Percentiles rank a stretch among this genome's conserved stretches.
These are phyloP conservation scores for Pandemis cinnamomeana DNA, from an alignment of 2,888 invertebrate genomes.

Conservation along the genomic window DNA sequence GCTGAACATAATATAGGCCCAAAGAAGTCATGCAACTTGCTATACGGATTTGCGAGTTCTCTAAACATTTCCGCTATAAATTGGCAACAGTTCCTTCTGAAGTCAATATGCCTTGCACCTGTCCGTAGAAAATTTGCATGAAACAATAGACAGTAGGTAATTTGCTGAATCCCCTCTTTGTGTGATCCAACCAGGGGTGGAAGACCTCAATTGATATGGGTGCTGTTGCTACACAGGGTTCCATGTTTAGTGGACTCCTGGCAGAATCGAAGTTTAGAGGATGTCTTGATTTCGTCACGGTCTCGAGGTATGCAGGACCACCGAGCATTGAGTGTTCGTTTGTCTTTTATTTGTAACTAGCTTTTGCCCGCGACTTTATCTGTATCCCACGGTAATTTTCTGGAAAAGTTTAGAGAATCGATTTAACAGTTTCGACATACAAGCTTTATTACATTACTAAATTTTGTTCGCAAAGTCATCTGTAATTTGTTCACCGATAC, in stretches of 20 bases:
- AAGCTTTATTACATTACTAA: no score
- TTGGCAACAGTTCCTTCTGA: background rate
- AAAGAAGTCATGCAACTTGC: background rate
- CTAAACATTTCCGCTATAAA: background rate
- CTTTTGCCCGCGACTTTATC: background rate
- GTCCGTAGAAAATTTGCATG: slow-evolving; percentile 38
- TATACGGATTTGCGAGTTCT: no score
- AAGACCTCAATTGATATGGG: background rate
- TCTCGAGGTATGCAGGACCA: slow-evolving; percentile 33
- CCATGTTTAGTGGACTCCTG: slow-evolving; percentile 21
- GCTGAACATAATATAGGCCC: no score
- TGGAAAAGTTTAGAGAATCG: no score
- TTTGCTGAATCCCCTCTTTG: slow-evolving; percentile 33
- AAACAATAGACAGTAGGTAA: slow-evolving; percentile 41
- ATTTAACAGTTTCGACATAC: no score
- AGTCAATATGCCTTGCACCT: slow-evolving; percentile 22
- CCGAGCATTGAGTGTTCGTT: slow-evolving; percentile 34
- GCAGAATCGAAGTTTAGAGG: slow-evolving; percentile 20
- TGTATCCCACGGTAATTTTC: no score
- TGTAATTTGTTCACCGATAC: no score
- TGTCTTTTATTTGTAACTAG: slow-evolving; percentile 14
- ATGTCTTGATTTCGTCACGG: slow-evolving; percentile 36
- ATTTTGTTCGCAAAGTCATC: no score
- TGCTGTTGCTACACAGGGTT: background rate
- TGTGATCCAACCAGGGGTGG: slow-evolving; percentile 2